Evolutionary conservation across 2,113 vertebrate genomes (phyloP), one percentile per base, ranked within the genome.

Genomic region (Amia ocellicauda): DNA sequence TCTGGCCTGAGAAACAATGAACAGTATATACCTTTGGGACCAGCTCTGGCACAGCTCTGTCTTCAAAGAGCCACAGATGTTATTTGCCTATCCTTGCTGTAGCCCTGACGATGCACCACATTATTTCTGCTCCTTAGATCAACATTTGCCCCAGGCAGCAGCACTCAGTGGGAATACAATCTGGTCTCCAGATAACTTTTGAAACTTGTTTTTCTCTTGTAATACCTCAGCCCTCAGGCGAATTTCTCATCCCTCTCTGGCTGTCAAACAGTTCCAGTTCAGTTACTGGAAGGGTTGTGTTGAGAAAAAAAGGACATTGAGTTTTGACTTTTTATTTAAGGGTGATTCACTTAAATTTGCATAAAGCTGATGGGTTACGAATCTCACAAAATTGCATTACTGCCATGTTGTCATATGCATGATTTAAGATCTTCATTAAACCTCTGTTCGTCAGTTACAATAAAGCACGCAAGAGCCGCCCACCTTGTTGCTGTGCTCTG

Each of bases 401-500:
- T 63, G 53, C 58, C 54, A 55, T 58, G 60, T 45, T n/a, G 31
- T 59, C 40, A 51, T 51, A 13, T 73, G 67, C 63, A 69, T 73
- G 66, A 69, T 73, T 73, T 62, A 68, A 29, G 29, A 52, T 47
- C 61, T 60, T 56, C 51, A 31, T 68, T 16, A 62, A 62, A 40
- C 40, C 54, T 49, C 24, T 56, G 19, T 45, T 42, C 17, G 26
- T 45, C 50, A 54, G 54, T n/a, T n/a, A n/a, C n/a, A n/a, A n/a
- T n/a, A n/a, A n/a, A n/a, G n/a, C n/a, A 55, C 47, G 58, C n/a
- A 52, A 43, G 50, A 54, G 50, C 17, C n/a, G 57, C 66, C 58
- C 88, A 97, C 95, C 93, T 98, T 96, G 80, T 90, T 88, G 66
- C 84, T 90, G 60, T 99, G 96, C 57, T 98, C 95, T 0, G 94